These are phyloP conservation scores for Sialia sialis DNA, from an alignment of 2,113 vertebrate genomes.

Conservation along the genomic window DNA sequence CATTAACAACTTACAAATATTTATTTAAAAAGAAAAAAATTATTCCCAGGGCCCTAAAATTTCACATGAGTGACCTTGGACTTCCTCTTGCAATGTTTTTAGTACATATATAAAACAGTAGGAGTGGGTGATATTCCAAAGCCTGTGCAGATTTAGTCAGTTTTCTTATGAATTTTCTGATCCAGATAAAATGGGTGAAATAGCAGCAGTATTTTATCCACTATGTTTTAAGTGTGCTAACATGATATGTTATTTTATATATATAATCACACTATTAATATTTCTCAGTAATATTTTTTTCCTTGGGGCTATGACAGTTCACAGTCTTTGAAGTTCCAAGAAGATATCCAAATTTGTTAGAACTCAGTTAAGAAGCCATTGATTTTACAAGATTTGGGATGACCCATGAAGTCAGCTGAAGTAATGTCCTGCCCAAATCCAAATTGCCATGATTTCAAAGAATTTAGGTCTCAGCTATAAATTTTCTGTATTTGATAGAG, in stretches of 20 bases:
- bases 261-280: neutral
- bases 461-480: neutral
- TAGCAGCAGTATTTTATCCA: neutral
- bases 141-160: neutral
- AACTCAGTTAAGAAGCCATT: neutral
- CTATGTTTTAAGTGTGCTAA: neutral
- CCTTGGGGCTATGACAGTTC: neutral
- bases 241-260: neutral
- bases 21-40: neutral
- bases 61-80: neutral
- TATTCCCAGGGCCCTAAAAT: neutral
- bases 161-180: neutral
- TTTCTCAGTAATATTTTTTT: neutral
- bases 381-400: neutral
- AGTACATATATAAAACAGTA: neutral
- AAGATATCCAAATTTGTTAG: neutral
- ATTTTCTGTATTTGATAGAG: neutral
- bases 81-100: neutral
- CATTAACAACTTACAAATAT: neutral
- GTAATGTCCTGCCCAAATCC: neutral
- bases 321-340: neutral
- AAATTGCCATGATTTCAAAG: neutral
- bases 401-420: neutral
- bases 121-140: neutral
- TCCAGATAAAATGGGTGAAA: neutral